Evolutionary conservation across 2,113 vertebrate species (phyloP).

Genomic region (Sylvia atricapilla): DNA sequence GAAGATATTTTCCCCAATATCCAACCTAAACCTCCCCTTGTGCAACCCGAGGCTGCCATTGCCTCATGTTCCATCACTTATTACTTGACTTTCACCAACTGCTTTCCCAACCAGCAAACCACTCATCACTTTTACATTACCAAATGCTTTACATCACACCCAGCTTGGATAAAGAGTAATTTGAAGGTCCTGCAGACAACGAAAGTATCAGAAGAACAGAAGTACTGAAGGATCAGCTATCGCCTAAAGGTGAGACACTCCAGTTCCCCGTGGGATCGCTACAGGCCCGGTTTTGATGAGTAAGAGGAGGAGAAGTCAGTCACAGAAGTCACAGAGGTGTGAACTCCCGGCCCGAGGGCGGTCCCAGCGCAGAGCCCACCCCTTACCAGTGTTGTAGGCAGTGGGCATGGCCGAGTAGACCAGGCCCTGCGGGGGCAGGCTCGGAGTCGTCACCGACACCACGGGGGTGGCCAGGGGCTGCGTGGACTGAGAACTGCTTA

Average conservation of each 20-base stretch:
- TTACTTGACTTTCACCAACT: neutral
- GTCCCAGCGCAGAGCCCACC: neutral
- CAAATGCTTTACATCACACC: neutral
- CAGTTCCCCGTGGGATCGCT: neutral
- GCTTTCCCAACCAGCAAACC: neutral
- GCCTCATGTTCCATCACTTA: neutral
- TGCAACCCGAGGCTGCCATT: fast-evolving
- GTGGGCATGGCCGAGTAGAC: slow-evolving; percentile 95
- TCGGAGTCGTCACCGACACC: slow-evolving; percentile 96
- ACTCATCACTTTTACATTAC: neutral
- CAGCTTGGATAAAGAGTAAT: neutral
- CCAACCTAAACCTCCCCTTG: neutral
- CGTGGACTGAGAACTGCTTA: slow-evolving; percentile 89
- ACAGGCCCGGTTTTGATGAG: neutral
- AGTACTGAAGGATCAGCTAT: neutral
- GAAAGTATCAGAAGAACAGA: neutral
- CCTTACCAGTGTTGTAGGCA: slow-evolving; percentile 94
- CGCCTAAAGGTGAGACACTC: neutral
- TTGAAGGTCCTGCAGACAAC: neutral
- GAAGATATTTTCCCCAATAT: neutral
- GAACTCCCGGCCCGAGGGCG: neutral
- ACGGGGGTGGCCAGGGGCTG: slow-evolving; percentile 94
- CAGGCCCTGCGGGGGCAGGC: slow-evolving; percentile 90
- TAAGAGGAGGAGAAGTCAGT: neutral
- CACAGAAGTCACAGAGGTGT: neutral